These are phyloP conservation scores for Gari tellinella DNA, from an alignment of 2,888 invertebrate species.

Conservation along the genomic window DNA sequence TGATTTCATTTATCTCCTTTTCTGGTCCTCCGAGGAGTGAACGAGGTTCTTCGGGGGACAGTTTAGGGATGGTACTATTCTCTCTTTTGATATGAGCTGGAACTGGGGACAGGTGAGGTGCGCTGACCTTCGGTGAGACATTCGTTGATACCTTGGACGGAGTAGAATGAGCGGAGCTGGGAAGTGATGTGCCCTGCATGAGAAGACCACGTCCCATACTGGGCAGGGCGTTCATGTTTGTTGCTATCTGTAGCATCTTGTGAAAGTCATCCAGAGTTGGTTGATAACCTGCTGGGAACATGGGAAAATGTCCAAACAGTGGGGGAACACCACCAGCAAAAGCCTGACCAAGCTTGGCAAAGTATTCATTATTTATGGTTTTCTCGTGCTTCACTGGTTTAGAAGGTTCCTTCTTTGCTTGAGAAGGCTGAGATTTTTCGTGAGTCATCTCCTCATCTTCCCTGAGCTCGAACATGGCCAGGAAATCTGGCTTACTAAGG, in stretches of 20 bases:
- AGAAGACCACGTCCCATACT: slow-evolving; percentile 56
- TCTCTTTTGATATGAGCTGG: slow-evolving; percentile 34
- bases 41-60: slow-evolving; percentile 16
- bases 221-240: slow-evolving; percentile 61
- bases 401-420: slow-evolving; percentile 36
- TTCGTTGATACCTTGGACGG: slow-evolving; percentile 28
- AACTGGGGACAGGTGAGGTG: slow-evolving; percentile 13
- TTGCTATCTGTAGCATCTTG: slow-evolving; percentile 64
- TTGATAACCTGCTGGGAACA: slow-evolving; percentile 53
- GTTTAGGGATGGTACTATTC: slow-evolving; percentile 9
- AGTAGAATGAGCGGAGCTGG: slow-evolving; percentile 20
- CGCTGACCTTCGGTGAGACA: slow-evolving; percentile 5
- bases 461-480: slow-evolving; percentile 89
- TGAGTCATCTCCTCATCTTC: slow-evolving; percentile 76
- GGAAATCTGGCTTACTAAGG: slow-evolving; percentile 89
- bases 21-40: slow-evolving; percentile 26
- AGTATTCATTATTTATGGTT: slow-evolving; percentile 73
- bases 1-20: slow-evolving; percentile 50
- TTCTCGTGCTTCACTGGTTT: slow-evolving; percentile 57
- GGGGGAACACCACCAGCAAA: slow-evolving; percentile 60
- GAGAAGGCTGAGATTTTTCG: not conserved
- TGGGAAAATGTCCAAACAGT: slow-evolving; percentile 52
- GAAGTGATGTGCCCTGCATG: slow-evolving; percentile 30
- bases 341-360: slow-evolving; percentile 68
- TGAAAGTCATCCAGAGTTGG: slow-evolving; percentile 61